Percentiles rank a stretch among this genome's conserved stretches.
Evolutionary conservation across 2,113 vertebrate species (phyloP).

Genomic region (Cyrtonyx montezumae): DNA sequence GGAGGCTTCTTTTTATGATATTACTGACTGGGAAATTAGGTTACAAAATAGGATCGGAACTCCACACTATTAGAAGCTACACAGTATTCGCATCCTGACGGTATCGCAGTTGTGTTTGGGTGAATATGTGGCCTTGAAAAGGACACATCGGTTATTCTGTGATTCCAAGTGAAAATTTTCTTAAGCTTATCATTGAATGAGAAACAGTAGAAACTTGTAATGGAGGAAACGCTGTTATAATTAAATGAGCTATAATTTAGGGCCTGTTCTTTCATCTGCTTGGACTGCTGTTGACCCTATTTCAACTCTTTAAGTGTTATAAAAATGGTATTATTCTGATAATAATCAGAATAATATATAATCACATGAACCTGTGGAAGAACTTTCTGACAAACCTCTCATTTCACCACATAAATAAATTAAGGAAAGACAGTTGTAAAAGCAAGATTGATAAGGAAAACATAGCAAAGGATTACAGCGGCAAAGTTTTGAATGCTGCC

Average conservation of each 20-base stretch:
- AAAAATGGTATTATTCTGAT: not conserved
- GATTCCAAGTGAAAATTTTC: not conserved
- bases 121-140: not conserved
- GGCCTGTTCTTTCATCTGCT: not conserved
- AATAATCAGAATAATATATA: not conserved
- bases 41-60: not conserved
- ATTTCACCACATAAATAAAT: not conserved
- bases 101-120: not conserved
- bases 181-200: not conserved
- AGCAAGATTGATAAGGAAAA: not conserved
- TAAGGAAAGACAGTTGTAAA: not conserved
- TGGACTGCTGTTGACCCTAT: not conserved
- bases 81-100: not conserved
- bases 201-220: not conserved
- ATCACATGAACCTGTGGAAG: not conserved
- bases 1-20: not conserved
- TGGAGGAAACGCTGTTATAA: not conserved
- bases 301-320: not conserved
- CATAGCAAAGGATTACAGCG: not conserved
- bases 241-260: not conserved
- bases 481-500: not conserved
- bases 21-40: not conserved
- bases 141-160: not conserved
- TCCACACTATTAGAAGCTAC: not conserved
- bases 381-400: not conserved